Base-by-base conservation (phyloP, 2,888 invertebrate genomes). In the Deilephila elpenor region DNA sequence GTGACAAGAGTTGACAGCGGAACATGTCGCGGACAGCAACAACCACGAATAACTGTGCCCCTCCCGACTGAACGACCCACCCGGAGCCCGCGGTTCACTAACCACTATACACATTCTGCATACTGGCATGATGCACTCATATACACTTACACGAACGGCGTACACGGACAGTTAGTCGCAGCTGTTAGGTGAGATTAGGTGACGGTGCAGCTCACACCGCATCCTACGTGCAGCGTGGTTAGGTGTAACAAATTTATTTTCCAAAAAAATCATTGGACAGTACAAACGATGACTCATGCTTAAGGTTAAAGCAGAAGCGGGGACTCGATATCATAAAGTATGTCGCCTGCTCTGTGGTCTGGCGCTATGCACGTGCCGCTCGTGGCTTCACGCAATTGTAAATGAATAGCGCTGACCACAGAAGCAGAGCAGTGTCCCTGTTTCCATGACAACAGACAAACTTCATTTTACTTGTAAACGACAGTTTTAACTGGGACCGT, bases 1-100 rank as follows among this genome's bases (percentile, higher is more conserved):
- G 93, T 93, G 87, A 86, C 85, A 86, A 88, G 86, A 91, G 92
- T 93, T 93, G 93, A 93, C 93, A 93, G 93, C 92, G 92, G 88
- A 86, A 87, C 83, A 84, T 84, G 80, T 85, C 81, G 83, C 84
- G 83, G 81, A 82, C 78, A 80, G 80, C 75, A 81, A 86, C 84
- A 85, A 87, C 88, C 87, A 88, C 88, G 88, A 86, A 78, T 88
- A 88, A 88, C 85, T 87, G 88, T 87, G 81, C 77, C 82, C 79
- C 84, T 83, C 85, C 82, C 84, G 44, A 44, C 44, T 44, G 82
- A 85, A 87, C 88, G 87, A 87, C 86, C 88, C 89, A 81, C 83
- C 84, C 81, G 77, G 74, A 80, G 78, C 79, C 82, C 77, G 75
- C 72, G 74, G 56, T 60, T 56, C 44, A 53, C 51, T 70, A 56